These are phyloP conservation scores for Melanostoma mellinum DNA, from an alignment of 2,888 invertebrate species.

Conservation along the genomic window DNA sequence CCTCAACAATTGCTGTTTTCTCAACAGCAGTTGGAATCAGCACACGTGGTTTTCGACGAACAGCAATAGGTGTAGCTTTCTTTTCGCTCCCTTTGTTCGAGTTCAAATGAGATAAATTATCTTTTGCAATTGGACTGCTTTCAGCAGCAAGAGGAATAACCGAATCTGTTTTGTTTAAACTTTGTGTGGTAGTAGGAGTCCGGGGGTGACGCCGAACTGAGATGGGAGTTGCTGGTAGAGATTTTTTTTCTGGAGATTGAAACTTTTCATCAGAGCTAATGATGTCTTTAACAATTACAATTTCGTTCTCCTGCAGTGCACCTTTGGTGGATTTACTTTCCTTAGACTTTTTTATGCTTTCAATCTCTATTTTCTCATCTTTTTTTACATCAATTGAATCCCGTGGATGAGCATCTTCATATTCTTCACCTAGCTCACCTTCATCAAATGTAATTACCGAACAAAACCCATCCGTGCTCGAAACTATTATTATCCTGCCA, in stretches of 20 bases:
- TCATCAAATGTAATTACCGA: constrained; percentile 90
- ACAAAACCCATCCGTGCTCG: constrained; percentile 95
- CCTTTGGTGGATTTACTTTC: not conserved
- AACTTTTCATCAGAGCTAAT: constrained; percentile 80
- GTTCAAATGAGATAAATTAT: constrained; percentile 51
- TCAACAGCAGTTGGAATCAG: constrained; percentile 73
- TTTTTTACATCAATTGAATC: constrained; percentile 71
- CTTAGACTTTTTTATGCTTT: constrained; percentile 26
- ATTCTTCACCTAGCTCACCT: constrained; percentile 87
- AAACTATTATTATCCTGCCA: constrained; percentile 88
- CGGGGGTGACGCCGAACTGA: constrained; percentile 80
- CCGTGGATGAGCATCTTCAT: constrained; percentile 78
- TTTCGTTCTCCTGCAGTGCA: constrained; percentile 54
- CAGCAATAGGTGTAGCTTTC: constrained; percentile 78
- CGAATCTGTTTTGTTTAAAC: not conserved
- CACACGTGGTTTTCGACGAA: constrained; percentile 79
- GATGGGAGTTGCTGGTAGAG: constrained; percentile 80
- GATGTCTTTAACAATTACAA: constrained; percentile 78
- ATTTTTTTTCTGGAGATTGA: constrained; percentile 79
- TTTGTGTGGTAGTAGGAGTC: constrained; percentile 65
- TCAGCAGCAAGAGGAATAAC: not conserved
- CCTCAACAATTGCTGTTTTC: constrained; percentile 76
- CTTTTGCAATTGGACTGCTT: constrained; percentile 30
- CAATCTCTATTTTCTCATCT: constrained; percentile 65
- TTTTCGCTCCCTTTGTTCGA: constrained; percentile 32